Conservation (phyloP, 2,888 invertebrate species). For the Phyllotreta cruciferae region DNA sequence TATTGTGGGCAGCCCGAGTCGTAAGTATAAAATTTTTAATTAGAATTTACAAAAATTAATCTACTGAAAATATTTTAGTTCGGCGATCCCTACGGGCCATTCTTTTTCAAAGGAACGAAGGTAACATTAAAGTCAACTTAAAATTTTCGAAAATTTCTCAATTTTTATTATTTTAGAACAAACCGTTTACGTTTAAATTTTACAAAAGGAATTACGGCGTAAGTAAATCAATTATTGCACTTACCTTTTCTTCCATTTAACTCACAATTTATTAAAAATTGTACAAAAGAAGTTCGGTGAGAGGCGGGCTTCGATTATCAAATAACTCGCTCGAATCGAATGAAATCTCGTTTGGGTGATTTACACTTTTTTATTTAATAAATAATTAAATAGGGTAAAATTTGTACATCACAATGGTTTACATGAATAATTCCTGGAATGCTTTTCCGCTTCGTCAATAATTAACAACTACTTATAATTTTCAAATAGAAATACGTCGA, state of each 20-base stretch:
- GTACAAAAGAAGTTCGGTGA: slow-evolving; percentile 15
- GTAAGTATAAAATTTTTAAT: not conserved
- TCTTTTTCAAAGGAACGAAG: slow-evolving; percentile 4
- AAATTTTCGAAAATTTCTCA: not conserved
- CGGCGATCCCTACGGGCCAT: slow-evolving; percentile 3
- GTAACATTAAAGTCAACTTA: slow-evolving; percentile 1
- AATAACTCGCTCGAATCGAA: slow-evolving; percentile 7
- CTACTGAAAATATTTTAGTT: slow-evolving; percentile 4
- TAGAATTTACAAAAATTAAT: too few relatives aligned
- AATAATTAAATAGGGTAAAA: slow-evolving; percentile 44
- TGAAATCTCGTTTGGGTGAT: slow-evolving; percentile 28
- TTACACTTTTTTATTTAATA: slow-evolving; percentile 33
- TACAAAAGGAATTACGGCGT: slow-evolving; percentile 40
- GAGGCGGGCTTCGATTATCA: slow-evolving; percentile 16
- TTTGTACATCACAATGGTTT: slow-evolving; percentile 53
- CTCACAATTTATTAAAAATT: slow-evolving; percentile 8
- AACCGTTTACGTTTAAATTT: slow-evolving; percentile 31
- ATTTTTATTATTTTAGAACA: slow-evolving; percentile 28
- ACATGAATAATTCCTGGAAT: slow-evolving; percentile 44
- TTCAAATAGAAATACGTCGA: slow-evolving; percentile 43
- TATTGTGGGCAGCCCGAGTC: not conserved
- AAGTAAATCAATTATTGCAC: slow-evolving; percentile 30
- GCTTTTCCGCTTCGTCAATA: slow-evolving; percentile 38
- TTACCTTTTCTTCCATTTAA: slow-evolving; percentile 7
- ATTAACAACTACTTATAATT: slow-evolving; percentile 42